Evolutionary conservation across 2,888 invertebrate genomes (phyloP).

Genomic region (Caenorhabditis afra): DNA sequence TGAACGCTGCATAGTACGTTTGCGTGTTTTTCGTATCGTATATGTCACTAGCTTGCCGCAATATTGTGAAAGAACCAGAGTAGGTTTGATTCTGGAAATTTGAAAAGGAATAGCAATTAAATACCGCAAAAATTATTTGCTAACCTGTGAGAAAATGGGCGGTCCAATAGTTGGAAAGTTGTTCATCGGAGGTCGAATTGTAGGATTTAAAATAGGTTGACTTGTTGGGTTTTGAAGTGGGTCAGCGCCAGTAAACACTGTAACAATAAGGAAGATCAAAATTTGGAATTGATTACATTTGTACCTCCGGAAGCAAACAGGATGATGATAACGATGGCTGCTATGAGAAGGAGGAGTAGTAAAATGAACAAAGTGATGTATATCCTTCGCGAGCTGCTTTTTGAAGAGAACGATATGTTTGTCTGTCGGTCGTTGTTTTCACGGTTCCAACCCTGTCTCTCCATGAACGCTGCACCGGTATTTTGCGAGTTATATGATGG

Average conservation of each 20-base stretch:
- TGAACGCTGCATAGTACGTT: slow-evolving; percentile 47
- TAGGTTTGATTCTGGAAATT: slow-evolving; percentile 50
- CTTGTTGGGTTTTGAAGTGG: slow-evolving; percentile 41
- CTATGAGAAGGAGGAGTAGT: slow-evolving; percentile 62
- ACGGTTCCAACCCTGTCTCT: slow-evolving; percentile 60
- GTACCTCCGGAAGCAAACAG: slow-evolving; percentile 68
- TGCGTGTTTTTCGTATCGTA: slow-evolving; percentile 55
- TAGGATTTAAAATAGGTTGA: slow-evolving; percentile 42
- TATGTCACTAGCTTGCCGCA: slow-evolving; percentile 57
- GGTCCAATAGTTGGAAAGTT: slow-evolving; percentile 31
- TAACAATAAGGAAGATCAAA: too few relatives aligned
- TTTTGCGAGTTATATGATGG: slow-evolving; percentile 61
- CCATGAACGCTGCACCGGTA: slow-evolving; percentile 63
- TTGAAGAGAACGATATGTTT: slow-evolving; percentile 42
- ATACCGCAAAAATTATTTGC: background rate
- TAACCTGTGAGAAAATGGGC: slow-evolving; percentile 46
- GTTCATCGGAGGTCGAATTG: slow-evolving; percentile 41
- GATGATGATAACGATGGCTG: slow-evolving; percentile 69
- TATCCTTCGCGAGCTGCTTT: slow-evolving; percentile 58
- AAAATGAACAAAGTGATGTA: slow-evolving; percentile 56
- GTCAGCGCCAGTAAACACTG: slow-evolving; percentile 32
- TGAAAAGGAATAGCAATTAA: background rate
- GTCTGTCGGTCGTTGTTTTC: slow-evolving; percentile 40
- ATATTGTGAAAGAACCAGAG: slow-evolving; percentile 53
- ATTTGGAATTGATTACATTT: background rate